Evolutionary conservation across 2,113 vertebrate genomes (phyloP).

Genomic region (Irena cyanogastra): DNA sequence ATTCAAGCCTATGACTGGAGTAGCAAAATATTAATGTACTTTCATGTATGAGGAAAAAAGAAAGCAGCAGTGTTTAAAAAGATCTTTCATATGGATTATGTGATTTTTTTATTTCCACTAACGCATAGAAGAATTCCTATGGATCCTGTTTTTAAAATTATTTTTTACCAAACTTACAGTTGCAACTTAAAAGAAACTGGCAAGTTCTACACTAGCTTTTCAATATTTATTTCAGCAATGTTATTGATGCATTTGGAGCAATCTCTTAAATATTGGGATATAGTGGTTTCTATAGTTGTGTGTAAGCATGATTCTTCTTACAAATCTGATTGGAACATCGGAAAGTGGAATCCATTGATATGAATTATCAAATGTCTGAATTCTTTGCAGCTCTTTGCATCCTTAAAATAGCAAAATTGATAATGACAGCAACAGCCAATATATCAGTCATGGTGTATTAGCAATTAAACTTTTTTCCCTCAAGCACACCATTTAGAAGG

Average conservation of each 20-base stretch:
- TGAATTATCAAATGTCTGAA: not conserved
- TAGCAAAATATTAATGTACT: not conserved
- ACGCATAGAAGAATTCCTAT: not conserved
- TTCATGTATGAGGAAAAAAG: not conserved
- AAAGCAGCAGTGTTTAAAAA: not conserved
- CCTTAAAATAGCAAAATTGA: not conserved
- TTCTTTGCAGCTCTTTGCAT: not conserved
- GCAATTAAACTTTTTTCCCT: not conserved
- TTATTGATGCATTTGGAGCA: not conserved
- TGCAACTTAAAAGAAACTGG: not conserved
- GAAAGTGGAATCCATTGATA: not conserved
- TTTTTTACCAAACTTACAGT: not conserved
- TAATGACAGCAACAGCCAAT: not conserved
- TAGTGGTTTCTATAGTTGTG: not conserved
- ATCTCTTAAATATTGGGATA: not conserved
- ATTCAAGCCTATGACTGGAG: not conserved
- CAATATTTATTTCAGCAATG: not conserved
- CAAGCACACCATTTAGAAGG: not conserved
- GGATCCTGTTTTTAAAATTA: not conserved
- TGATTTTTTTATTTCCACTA: not conserved
- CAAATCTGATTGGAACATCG: not conserved
- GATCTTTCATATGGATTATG: not conserved
- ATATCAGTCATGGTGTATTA: not conserved
- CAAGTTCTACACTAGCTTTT: not conserved
- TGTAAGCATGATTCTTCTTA: not conserved